Conservation (phyloP, 2,113 vertebrate species). For the Solea senegalensis region DNA sequence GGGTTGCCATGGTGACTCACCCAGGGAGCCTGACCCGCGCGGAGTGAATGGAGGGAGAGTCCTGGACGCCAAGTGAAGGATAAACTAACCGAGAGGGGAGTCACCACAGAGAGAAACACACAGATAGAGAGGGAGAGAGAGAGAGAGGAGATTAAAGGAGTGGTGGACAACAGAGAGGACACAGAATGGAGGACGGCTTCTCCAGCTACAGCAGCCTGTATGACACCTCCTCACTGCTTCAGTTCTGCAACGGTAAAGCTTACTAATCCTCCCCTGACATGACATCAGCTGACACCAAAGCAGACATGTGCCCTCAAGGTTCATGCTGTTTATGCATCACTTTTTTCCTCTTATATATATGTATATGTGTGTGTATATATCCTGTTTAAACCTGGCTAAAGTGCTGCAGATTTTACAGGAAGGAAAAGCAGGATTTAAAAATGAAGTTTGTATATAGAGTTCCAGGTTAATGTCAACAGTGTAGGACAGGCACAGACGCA, state of each 20-base stretch:
- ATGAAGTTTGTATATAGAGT: slow-evolving; percentile 29
- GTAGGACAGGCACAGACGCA: slow-evolving; percentile 6
- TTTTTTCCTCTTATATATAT: background rate
- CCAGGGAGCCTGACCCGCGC: slow-evolving; percentile 86
- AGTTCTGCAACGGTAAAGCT: slow-evolving; percentile 94
- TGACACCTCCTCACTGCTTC: slow-evolving; percentile 96
- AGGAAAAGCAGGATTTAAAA: background rate
- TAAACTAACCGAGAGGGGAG: slow-evolving; percentile 75
- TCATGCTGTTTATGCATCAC: background rate
- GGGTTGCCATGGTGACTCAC: slow-evolving; percentile 94
- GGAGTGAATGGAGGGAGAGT: slow-evolving; percentile 80
- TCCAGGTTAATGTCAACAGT: slow-evolving; percentile 51
- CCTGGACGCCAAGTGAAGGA: slow-evolving; percentile 66
- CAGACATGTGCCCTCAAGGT: slow-evolving; percentile 8
- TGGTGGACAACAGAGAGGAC: slow-evolving; percentile 46
- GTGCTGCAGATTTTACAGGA: background rate
- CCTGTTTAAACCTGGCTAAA: background rate
- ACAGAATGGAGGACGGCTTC: slow-evolving; percentile 93
- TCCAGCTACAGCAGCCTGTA: slow-evolving; percentile 94
- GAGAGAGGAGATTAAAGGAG: slow-evolving; percentile 24
- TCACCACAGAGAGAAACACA: slow-evolving; percentile 53
- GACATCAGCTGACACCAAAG: slow-evolving; percentile 48
- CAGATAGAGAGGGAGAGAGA: slow-evolving; percentile 29
- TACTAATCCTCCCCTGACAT: slow-evolving; percentile 53
- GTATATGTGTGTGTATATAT: too few species aligned